Evolutionary conservation across 1,140 invertebrate species (phyloP), one percentile per base, ranked within the genome.

Genomic region (Trichonephila clavata): DNA sequence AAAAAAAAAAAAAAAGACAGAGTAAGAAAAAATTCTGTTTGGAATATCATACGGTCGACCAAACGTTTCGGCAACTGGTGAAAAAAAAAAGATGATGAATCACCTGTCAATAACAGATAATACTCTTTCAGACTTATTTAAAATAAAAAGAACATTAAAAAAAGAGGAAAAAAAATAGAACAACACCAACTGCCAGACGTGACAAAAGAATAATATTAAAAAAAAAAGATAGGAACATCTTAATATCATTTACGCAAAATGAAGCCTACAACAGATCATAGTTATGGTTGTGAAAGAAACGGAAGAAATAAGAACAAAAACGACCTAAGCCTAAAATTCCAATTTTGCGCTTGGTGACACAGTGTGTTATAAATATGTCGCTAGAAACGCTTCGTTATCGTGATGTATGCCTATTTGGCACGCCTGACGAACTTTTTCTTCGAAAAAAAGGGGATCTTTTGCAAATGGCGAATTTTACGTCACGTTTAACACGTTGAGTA

Each of bases 311-410:
- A 59, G 83, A 71, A 86, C 59, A 86, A 92, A 84, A 71, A 92
- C 65, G 57, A 39, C 27, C 50, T 16, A 92, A 92, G 83, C 83
- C 63, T 86, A 68, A 92, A 92, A 92, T 92, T 92, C 91, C 91
- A 86, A 92, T 92, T 92, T 92, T 63, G 83, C 91, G 91, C 91
- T 68, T 92, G 91, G 91, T 92, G 91, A 92, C 91, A 92, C 91
- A 92, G 81, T 92, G 59, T 63, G 91, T 92, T 86, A 92, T 92
- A 86, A 86, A 92, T 86, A 86, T 86, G 81, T 86, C 91, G 63
- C n/a, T 14, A 21, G 83, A 86, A n/a, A 92, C 91, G 91, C 83
- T 77, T 92, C 90, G 84, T 92, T 92, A 92, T 92, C 81, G 91
- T 92, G 91, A 92, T 92, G 39, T 92, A 92, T 92, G 91, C 91